A percentile compares a stretch with the other conserved stretches of the same genome.
phyloP scores from a whole-genome alignment of 2,113 vertebrate species.

The Hemibagrus wyckioides region DNA sequence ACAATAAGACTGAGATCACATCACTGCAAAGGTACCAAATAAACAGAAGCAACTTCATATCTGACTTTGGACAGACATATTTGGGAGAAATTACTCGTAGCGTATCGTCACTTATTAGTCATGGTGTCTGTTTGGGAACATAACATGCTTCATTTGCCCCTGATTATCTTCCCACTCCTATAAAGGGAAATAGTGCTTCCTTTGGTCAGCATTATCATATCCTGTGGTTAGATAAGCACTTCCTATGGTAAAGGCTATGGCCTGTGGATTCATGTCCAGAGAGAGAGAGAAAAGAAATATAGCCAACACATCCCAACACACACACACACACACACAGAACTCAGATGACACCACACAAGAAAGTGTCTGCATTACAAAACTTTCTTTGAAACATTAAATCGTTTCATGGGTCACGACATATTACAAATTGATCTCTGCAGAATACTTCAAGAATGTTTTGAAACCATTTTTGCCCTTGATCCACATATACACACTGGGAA shows the following conservation, averaged over 20 bases:
- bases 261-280: conserved; percentile 13
- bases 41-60: neutral
- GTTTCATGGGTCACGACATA: neutral
- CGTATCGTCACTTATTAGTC: neutral
- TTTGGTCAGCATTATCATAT: conserved; percentile 69
- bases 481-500: neutral
- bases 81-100: neutral
- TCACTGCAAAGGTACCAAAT: neutral
- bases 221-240: conserved; percentile 63
- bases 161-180: conserved; percentile 54
- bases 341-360: neutral
- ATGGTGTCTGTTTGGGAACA: neutral
- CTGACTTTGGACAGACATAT: neutral
- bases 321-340: neutral
- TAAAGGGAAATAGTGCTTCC: conserved; percentile 57
- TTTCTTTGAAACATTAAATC: neutral
- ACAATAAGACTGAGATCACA: neutral
- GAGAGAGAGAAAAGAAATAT: neutral
- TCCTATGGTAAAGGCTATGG: conserved; percentile 51
- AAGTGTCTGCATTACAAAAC: neutral
- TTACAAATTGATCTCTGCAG: neutral
- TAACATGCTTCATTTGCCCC: conserved; percentile 61
- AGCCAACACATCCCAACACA: conserved; percentile 18
- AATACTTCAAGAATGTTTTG: neutral
- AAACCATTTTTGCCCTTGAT: neutral